These are phyloP conservation scores for Coregonus suidteri DNA, from an alignment of 2,797 vertebrate genomes.

Conservation along the genomic window DNA sequence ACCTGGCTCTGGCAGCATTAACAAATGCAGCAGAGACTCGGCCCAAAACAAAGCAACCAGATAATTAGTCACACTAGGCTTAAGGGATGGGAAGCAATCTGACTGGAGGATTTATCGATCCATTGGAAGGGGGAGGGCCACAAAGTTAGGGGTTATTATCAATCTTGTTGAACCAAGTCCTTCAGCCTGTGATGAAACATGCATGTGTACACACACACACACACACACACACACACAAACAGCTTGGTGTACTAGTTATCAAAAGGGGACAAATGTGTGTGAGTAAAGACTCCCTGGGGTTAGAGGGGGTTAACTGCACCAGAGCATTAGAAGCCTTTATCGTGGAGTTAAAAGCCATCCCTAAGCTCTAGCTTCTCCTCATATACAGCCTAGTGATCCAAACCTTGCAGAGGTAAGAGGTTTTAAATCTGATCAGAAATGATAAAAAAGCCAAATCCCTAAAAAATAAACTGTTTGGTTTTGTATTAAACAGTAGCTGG, in stretches of 20 bases:
- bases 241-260: constrained; percentile 68
- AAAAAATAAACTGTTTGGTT: constrained; percentile 66
- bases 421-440: constrained; percentile 49
- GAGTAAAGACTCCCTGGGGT: constrained; percentile 73
- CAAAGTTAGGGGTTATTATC: constrained; percentile 72
- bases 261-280: constrained; percentile 77
- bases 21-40: constrained; percentile 60
- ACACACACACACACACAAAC: constrained; percentile 27
- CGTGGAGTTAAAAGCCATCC: constrained; percentile 64
- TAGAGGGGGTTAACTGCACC: constrained; percentile 53
- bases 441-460: constrained; percentile 47
- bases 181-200: constrained; percentile 70
- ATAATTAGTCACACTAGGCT: constrained; percentile 78
- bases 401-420: constrained; percentile 43
- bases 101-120: constrained; percentile 80
- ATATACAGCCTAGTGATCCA: constrained; percentile 47
- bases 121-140: constrained; percentile 63
- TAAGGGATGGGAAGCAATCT: constrained; percentile 71
- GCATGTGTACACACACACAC: constrained; percentile 36
- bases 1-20: constrained; percentile 57
- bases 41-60: constrained; percentile 67
- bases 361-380: constrained; percentile 55
- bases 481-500: constrained; percentile 57
- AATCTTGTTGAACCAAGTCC: constrained; percentile 68
- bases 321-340: constrained; percentile 60